Evolutionary conservation across 1,140 invertebrate genomes (phyloP), one percentile per base, ranked within the genome.

Genomic region (Cydia pomonella): DNA sequence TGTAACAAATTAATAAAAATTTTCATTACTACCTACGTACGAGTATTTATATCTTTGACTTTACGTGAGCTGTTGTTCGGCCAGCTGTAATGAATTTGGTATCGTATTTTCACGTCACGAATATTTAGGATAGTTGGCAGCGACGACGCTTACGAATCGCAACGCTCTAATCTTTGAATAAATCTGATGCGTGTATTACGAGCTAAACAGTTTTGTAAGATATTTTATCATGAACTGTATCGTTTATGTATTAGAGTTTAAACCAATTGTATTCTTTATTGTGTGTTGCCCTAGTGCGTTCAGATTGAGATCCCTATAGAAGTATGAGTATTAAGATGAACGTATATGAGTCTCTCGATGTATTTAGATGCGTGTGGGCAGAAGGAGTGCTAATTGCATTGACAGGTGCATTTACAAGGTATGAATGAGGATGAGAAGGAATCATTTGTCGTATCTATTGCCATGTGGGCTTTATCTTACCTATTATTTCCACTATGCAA

Each of bases 41-140:
- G 9, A 41, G 38, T 59, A 59, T 27, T 27, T 27, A 27, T 2
- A 27, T 27, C 1, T 27, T 27, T 27, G 3, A 2, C 1, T 27
- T 27, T 27, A 27, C 25, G 50, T 18, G 50, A 53, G 50, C 50
- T 53, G 50, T 53, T 53, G 50, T 53, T 53, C n/a, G n/a, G 4
- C n/a, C 16, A 53, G 50, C n/a, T n/a, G 50, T 53, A 53, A 53
- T 53, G 50, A 53, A 21, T 53, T 53, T 53, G 50, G 50, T 53
- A 53, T 53, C 50, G 50, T 53, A 53, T 53, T 53, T 53, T 53
- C 50, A 18, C 50, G 50, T 53, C 50, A 53, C n/a, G n/a, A 53
- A 53, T 53, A 53, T 53, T 53, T 53, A 21, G n/a, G 50, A 53
- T 53, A 53, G 50, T 53, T 53, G 50, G 50, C 50, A 53, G 50